Base-by-base conservation (phyloP, 2,888 invertebrate genomes). In the Pachymerium ferrugineum region DNA sequence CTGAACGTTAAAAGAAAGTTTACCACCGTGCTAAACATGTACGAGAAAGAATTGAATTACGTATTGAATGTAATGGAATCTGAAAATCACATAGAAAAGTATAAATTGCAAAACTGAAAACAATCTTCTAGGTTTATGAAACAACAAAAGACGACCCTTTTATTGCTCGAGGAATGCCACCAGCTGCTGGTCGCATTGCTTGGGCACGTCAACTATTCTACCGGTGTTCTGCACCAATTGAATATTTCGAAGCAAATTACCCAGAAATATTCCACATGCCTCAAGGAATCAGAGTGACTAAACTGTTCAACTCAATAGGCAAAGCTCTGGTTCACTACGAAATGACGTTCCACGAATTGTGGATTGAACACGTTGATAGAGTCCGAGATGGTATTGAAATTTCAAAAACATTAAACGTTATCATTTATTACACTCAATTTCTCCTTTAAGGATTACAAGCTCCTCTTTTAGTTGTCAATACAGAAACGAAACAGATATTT, bases 321-420 rank as follows among this genome's bases (percentile, higher is more conserved):
- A 88, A 88, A 75, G 91, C 93, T 2, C 89, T 94, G 76, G 86
- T 91, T 16, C 91, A 93, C 80, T 94, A 90, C 79, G 93, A 94
- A 82, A 86, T 90, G 79, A 88, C 92, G 75, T 91, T 92, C 81
- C 92, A 94, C 79, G 86, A 87, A 77, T 90, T 91, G 0, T 93
- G 93, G 93, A 87, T 85, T 76, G 88, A 89, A 79, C 89, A 90
- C 80, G 88, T 89, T 28, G 88, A 89, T 72, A 88, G 90, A 83
- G 89, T 91, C 67, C 78, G 74, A n/a, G 75, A 78, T 28, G 76
- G 77, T 77, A 31, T 54, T 54, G 22, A n/a, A 6, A 54, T 5
- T 67, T n/a, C n/a, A 19, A 1, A 14, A 25, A 14, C 29, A 5
- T 19, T 19, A 25, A 5, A 25, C 12, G 2, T 4, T 19, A 25